Evolutionary conservation across 2,888 invertebrate genomes (phyloP).

Genomic region (Eupeodes luniger): DNA sequence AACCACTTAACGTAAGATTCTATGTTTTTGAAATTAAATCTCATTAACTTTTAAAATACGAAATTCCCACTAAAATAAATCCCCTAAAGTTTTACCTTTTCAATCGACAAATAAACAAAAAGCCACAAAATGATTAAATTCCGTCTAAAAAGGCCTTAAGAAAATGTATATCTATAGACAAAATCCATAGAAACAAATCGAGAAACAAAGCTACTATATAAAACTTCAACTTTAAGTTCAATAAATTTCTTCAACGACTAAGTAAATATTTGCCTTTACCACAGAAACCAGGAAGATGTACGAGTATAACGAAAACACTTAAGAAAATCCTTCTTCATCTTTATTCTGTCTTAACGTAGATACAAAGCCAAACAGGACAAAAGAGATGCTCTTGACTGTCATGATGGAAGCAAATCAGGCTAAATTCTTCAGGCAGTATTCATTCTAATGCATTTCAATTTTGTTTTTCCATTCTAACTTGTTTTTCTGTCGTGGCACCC

Average conservation of each 20-base stretch:
- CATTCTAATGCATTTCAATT: not conserved
- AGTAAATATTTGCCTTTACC: slow-evolving; percentile 39
- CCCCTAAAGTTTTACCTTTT: too few relatives aligned
- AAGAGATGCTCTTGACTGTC: not conserved
- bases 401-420: not conserved
- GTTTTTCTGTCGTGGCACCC: not conserved
- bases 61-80: not conserved
- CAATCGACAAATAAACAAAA: slow-evolving; percentile 1
- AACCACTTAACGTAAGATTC: not conserved
- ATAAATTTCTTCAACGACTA: slow-evolving; percentile 27
- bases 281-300: not conserved
- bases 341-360: not conserved
- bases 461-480: not conserved
- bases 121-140: not conserved
- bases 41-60: slow-evolving; percentile 2
- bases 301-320: slow-evolving; percentile 34
- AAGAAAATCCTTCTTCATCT: slow-evolving; percentile 34
- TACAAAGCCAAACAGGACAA: not conserved
- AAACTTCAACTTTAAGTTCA: slow-evolving; percentile 25
- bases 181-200: too few relatives aligned
- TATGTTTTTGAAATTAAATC: slow-evolving; percentile 21
- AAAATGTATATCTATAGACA: not conserved
- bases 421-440: not conserved
- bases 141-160: not conserved
- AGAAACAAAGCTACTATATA: too few relatives aligned